Evolutionary conservation across 2,113 vertebrate species (phyloP).

Genomic region (Laticauda colubrina): DNA sequence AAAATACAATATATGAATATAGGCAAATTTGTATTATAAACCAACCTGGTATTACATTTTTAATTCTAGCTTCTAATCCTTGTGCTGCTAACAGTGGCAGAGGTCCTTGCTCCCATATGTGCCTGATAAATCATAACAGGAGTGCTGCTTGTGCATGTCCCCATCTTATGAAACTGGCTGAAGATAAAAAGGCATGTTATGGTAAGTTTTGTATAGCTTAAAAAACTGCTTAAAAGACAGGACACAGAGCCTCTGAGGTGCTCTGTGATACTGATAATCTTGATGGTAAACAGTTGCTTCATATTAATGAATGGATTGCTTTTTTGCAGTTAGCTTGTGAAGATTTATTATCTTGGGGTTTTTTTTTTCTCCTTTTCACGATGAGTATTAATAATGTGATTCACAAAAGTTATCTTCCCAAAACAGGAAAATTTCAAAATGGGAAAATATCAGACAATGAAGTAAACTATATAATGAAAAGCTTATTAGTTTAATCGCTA

Average conservation of each 20-base stretch:
- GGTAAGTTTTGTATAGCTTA: constrained; percentile 73
- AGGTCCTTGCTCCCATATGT: constrained; percentile 95
- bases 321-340: constrained; percentile 11
- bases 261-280: not conserved
- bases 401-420: constrained; percentile 59
- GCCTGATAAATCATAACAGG: constrained; percentile 91
- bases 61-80: constrained; percentile 76
- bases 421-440: constrained; percentile 49
- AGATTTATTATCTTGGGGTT: constrained; percentile 34
- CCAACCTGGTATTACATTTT: not conserved
- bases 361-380: constrained; percentile 24
- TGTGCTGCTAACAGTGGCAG: constrained; percentile 87
- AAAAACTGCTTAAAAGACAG: not conserved
- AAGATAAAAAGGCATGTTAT: constrained; percentile 88
- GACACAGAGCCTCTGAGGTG: not conserved
- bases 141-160: constrained; percentile 91
- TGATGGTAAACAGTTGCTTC: constrained; percentile 28
- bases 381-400: constrained; percentile 11
- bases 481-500: constrained; percentile 42
- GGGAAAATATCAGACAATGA: constrained; percentile 42
- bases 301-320: not conserved
- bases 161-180: constrained; percentile 92
- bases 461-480: constrained; percentile 44
- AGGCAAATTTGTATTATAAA: not conserved
- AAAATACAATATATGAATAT: not conserved